Conservation (phyloP, 2,888 invertebrate genomes). For the Acanthosepion pharaonis region DNA sequence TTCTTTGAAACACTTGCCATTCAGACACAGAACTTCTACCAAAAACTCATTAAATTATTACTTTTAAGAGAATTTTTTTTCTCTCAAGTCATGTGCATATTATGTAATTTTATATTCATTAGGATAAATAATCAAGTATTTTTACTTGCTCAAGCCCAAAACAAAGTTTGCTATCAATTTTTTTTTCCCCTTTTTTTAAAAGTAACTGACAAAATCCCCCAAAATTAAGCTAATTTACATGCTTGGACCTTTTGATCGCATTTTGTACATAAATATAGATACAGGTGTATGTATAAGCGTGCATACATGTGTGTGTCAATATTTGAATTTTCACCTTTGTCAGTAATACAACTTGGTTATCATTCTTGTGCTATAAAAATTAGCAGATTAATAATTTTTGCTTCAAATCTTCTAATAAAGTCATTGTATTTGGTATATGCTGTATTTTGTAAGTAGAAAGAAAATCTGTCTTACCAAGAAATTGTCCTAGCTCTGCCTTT, state of each 20-base stretch:
- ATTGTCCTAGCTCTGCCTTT: slow-evolving; percentile 22
- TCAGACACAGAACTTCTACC: background rate
- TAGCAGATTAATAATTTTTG: background rate
- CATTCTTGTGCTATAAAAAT: slow-evolving; percentile 7
- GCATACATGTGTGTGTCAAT: background rate
- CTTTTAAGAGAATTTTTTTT: background rate
- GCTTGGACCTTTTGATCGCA: background rate
- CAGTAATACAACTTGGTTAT: background rate
- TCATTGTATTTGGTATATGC: slow-evolving; percentile 33
- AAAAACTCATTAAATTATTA: background rate
- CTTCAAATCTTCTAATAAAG: background rate
- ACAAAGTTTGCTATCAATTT: too few relatives aligned
- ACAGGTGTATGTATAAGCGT: background rate
- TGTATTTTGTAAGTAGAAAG: slow-evolving; percentile 10
- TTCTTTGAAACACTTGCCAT: too few relatives aligned
- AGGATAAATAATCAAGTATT: too few relatives aligned
- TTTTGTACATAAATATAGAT: background rate
- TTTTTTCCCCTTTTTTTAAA: too few relatives aligned
- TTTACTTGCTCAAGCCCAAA: too few relatives aligned
- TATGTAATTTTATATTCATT: too few relatives aligned
- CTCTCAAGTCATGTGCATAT: too few relatives aligned
- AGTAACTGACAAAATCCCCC: too few relatives aligned
- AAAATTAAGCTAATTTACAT: background rate
- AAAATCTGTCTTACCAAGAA: slow-evolving; percentile 33
- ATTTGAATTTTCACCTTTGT: slow-evolving; percentile 7